These are phyloP conservation scores for Dermolepida albohirtum DNA, from an alignment of 2,888 invertebrate genomes.

Conservation along the genomic window DNA sequence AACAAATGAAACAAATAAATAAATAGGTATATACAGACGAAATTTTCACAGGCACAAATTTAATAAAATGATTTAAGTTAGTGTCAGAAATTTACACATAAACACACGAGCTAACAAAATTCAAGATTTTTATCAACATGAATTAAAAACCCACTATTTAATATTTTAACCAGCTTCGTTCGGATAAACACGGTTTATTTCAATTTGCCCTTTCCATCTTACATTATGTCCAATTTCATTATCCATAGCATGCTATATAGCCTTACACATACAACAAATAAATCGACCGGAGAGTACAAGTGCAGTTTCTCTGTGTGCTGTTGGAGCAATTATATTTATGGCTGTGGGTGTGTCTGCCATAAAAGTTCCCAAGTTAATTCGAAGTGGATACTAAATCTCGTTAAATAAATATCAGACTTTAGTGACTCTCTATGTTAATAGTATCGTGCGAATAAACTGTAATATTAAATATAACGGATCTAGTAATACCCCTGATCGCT, in stretches of 20 bases:
- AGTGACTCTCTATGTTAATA: slow-evolving; percentile 11
- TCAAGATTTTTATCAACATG: too few relatives aligned
- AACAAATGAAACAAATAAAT: too few relatives aligned
- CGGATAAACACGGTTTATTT: slow-evolving; percentile 19
- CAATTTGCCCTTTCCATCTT: slow-evolving; percentile 17
- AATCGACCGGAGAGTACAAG: slow-evolving; percentile 23
- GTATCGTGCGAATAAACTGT: slow-evolving; percentile 11
- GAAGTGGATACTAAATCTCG: slow-evolving; percentile 35
- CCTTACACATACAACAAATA: slow-evolving; percentile 32
- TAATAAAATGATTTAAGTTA: too few relatives aligned
- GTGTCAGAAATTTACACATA: too few relatives aligned
- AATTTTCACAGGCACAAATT: too few relatives aligned
- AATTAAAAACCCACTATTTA: too few relatives aligned
- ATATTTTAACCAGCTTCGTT: neutral
- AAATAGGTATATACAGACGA: too few relatives aligned
- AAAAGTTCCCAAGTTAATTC: slow-evolving; percentile 37
- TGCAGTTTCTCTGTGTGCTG: neutral
- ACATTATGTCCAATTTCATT: slow-evolving; percentile 32
- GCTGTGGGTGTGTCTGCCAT: slow-evolving; percentile 30
- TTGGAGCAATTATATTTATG: slow-evolving; percentile 33
- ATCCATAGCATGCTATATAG: slow-evolving; percentile 21
- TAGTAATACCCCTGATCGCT: neutral
- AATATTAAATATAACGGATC: slow-evolving; percentile 4
- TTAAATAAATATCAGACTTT: slow-evolving; percentile 33
- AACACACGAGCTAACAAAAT: too few relatives aligned